A percentile compares a stretch with the other conserved stretches of the same genome.
Evolutionary conservation across 2,888 invertebrate species (phyloP).

Genomic region (Brachycybe producta): DNA sequence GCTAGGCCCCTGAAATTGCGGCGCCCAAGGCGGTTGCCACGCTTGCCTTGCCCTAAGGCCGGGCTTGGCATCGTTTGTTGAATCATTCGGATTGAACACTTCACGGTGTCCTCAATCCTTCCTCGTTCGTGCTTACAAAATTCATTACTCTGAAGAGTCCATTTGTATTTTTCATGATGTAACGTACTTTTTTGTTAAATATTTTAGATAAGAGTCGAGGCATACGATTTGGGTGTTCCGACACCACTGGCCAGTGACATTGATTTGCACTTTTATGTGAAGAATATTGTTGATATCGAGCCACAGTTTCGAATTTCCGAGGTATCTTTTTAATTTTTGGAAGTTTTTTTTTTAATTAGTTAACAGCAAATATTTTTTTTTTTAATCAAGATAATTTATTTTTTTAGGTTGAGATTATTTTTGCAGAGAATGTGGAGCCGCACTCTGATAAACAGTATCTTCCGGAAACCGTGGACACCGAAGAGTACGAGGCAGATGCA

Average conservation of each 20-base stretch:
- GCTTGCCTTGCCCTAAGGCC: too few relatives aligned
- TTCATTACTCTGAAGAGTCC: too few relatives aligned
- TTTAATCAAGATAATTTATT: not conserved
- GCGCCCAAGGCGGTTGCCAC: too few relatives aligned
- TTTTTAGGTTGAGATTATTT: slow-evolving; percentile 6
- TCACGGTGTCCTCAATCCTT: too few relatives aligned
- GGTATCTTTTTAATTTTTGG: slow-evolving; percentile 53
- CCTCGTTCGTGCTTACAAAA: too few relatives aligned
- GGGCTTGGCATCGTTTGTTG: too few relatives aligned
- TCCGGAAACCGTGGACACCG: slow-evolving; percentile 70
- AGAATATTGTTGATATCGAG: slow-evolving; percentile 76
- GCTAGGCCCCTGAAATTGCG: too few relatives aligned
- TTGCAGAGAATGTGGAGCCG: slow-evolving; percentile 44
- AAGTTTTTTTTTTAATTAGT: not conserved
- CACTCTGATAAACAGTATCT: slow-evolving; percentile 53
- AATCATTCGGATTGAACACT: too few relatives aligned
- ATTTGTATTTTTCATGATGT: too few relatives aligned
- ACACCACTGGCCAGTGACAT: slow-evolving; percentile 75
- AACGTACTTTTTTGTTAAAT: not conserved
- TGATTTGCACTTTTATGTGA: slow-evolving; percentile 72
- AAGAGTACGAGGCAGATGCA: slow-evolving; percentile 67
- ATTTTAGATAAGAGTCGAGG: slow-evolving; percentile 69
- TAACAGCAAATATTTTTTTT: not conserved
- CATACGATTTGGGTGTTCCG: slow-evolving; percentile 74
- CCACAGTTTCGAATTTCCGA: slow-evolving; percentile 67